Conservation (phyloP, 2,797 vertebrate species). For the Phoxinus dragarum region DNA sequence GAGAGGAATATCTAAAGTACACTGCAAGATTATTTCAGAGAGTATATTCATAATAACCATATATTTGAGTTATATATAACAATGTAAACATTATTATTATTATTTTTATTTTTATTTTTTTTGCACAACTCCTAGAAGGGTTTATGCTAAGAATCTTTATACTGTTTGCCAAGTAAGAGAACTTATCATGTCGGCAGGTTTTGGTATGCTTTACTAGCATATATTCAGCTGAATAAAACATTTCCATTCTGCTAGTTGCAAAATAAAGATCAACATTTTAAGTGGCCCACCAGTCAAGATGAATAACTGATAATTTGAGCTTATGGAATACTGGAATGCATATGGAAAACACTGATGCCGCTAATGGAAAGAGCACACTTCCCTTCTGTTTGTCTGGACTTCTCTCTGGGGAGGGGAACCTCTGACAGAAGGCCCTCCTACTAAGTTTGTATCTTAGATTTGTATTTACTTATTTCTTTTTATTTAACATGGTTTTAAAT, state of each 20-base stretch:
- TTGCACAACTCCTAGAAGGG: background rate
- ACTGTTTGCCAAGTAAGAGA: no score
- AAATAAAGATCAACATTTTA: slow-evolving; percentile 5
- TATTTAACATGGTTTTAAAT: background rate
- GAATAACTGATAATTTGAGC: slow-evolving; percentile 35
- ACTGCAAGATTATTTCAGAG: background rate
- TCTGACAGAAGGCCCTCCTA: slow-evolving; percentile 17
- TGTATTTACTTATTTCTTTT: background rate
- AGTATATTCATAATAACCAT: background rate
- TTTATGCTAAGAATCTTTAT: background rate
- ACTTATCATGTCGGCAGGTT: background rate
- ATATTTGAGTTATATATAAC: background rate
- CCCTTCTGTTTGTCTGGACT: slow-evolving; percentile 54
- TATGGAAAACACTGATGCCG: slow-evolving; percentile 65
- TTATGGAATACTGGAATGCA: slow-evolving; percentile 67
- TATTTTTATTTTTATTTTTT: no score
- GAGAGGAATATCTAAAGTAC: background rate
- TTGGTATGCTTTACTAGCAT: background rate
- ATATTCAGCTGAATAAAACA: background rate
- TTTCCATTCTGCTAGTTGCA: background rate
- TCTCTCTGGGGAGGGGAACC: slow-evolving; percentile 40
- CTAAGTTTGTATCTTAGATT: slow-evolving; percentile 14
- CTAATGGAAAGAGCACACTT: slow-evolving; percentile 79
- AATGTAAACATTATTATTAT: no score
- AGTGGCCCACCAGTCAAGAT: background rate